phyloP scores from a whole-genome alignment of 1,140 invertebrate species.

The Drosophila guanche region DNA sequence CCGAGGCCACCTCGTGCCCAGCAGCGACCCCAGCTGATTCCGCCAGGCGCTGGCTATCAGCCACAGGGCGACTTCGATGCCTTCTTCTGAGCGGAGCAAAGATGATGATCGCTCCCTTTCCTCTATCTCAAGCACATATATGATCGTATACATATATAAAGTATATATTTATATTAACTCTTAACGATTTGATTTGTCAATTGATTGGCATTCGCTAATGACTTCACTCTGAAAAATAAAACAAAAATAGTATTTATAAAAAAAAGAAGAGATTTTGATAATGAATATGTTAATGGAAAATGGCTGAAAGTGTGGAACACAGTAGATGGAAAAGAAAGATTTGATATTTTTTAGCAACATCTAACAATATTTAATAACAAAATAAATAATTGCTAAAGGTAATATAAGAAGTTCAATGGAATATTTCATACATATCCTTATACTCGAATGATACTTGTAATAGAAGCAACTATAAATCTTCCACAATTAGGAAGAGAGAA shows the following conservation, averaged over 20 bases:
- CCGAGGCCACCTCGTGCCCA: conserved; percentile 64
- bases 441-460: no score
- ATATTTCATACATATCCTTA: no score
- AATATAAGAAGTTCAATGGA: no score
- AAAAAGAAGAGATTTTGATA: background rate
- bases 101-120: background rate
- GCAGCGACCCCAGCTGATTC: conserved; percentile 53
- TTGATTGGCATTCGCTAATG: conserved; percentile 43
- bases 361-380: no score
- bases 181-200: conserved; percentile 67
- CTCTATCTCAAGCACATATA: conserved; percentile 35
- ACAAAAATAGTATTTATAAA: conserved; percentile 47
- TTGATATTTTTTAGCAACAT: no score
- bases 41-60: conserved; percentile 47
- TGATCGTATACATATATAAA: conserved; percentile 44
- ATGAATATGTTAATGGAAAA: no score
- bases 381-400: no score
- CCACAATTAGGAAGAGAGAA: no score
- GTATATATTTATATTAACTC: conserved; percentile 74
- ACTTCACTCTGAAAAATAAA: conserved; percentile 56
- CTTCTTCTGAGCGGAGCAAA: conserved; percentile 71
- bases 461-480: no score
- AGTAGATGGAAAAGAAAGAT: no score
- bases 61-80: conserved; percentile 73
- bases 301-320: no score